Conservation (phyloP, 2,113 vertebrate species). For the Chaenogobius annularis region DNA sequence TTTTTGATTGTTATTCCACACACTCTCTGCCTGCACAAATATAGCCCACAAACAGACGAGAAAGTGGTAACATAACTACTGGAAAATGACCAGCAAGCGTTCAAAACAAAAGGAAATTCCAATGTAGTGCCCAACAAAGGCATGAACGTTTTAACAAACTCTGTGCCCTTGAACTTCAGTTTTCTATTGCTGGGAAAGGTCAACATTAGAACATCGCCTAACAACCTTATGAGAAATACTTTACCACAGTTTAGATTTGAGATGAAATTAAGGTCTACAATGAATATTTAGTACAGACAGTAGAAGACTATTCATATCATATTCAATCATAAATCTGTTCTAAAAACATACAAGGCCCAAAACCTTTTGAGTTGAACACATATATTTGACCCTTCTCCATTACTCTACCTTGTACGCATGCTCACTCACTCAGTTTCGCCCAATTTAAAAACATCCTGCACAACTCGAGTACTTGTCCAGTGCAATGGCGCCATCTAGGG, state of each 20-base stretch:
- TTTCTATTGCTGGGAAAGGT: conserved; percentile 24
- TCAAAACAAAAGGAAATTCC: conserved; percentile 57
- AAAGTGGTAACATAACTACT: conserved; percentile 26
- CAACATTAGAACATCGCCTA: conserved; percentile 12
- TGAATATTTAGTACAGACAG: not conserved
- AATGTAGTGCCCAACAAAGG: conserved; percentile 23
- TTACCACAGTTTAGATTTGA: too few species aligned
- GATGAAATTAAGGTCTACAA: too few species aligned
- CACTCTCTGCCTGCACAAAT: not conserved
- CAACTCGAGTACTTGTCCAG: not conserved
- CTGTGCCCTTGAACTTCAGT: conserved; percentile 36
- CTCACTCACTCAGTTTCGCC: conserved; percentile 5
- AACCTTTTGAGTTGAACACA: too few species aligned
- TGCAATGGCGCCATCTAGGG: conserved; percentile 47
- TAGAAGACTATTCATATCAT: not conserved
- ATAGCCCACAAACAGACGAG: conserved; percentile 30
- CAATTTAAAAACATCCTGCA: not conserved
- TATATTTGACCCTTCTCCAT: too few species aligned
- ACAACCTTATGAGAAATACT: not conserved
- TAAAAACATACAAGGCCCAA: too few species aligned
- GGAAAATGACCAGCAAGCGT: conserved; percentile 58
- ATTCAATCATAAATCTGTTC: too few species aligned
- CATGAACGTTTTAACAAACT: conserved; percentile 45
- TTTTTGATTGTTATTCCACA: conserved; percentile 44
- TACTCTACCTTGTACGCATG: conserved; percentile 8